Evolutionary conservation across 2,888 invertebrate genomes (phyloP).

Genomic region (Drosophila differens): DNA sequence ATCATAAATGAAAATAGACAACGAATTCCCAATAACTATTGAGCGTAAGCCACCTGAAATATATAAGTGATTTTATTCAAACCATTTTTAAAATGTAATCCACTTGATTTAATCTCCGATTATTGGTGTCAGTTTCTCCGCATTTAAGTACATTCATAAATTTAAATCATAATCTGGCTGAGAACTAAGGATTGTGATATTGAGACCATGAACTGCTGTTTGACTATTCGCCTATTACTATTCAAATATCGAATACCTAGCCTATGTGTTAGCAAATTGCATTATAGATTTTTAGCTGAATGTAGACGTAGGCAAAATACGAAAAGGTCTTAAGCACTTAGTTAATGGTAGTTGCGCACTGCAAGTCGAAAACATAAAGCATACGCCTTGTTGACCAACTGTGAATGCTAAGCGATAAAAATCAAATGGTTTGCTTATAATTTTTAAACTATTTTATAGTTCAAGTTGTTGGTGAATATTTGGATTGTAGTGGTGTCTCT

Average conservation of each 20-base stretch:
- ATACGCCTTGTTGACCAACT: slow-evolving; percentile 40
- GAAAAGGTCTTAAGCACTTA: slow-evolving; percentile 23
- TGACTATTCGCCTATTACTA: slow-evolving; percentile 1
- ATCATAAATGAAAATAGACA: neutral
- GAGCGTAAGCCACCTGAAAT: neutral
- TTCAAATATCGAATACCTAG: neutral
- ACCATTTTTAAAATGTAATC: neutral
- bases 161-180: neutral
- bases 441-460: neutral
- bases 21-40: neutral
- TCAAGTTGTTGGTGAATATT: neutral
- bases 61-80: neutral
- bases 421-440: neutral
- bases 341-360: slow-evolving; percentile 17
- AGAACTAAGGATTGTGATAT: neutral
- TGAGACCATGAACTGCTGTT: slow-evolving; percentile 9
- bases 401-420: neutral
- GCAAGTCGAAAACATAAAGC: slow-evolving; percentile 22
- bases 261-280: slow-evolving; percentile 31
- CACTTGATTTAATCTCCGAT: neutral
- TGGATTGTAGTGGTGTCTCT: slow-evolving; percentile 27
- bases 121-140: neutral
- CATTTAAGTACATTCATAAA: neutral
- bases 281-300: slow-evolving; percentile 18
- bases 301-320: slow-evolving; percentile 30